phyloP scores from a whole-genome alignment of 2,888 invertebrate genomes.

The Pristionchus exspectatus region DNA sequence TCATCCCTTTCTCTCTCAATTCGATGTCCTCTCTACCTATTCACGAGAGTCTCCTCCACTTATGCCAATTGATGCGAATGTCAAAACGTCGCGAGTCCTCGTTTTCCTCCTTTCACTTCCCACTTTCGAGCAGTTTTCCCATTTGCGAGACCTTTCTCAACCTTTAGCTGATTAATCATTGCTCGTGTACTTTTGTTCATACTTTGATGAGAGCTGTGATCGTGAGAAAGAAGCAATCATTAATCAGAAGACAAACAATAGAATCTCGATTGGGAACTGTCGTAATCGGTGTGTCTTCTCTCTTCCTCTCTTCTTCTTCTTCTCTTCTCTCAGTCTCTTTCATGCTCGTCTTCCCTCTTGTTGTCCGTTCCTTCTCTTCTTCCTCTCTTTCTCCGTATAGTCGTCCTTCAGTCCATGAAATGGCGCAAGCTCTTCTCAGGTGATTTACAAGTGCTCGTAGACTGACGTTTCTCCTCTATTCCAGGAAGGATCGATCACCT shows the following conservation, averaged over 20 bases:
- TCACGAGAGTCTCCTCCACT: conserved; percentile 37
- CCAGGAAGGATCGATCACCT: conserved; percentile 27
- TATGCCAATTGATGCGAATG: conserved; percentile 48
- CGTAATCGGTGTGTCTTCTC: background rate
- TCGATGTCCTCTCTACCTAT: background rate
- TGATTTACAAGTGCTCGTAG: background rate
- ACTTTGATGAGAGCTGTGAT: background rate
- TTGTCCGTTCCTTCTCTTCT: conserved; percentile 25
- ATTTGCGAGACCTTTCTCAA: background rate
- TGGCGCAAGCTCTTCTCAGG: background rate
- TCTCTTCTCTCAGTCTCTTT: conserved; percentile 35
- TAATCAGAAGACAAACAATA: background rate
- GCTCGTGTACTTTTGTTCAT: background rate
- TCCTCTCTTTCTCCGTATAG: conserved; percentile 1
- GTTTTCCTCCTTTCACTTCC: conserved; percentile 19
- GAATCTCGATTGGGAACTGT: background rate
- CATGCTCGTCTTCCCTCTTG: conserved; percentile 16
- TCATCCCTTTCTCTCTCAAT: conserved; percentile 22
- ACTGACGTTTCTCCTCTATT: background rate
- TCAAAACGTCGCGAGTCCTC: conserved; percentile 39
- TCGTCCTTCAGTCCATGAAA: conserved; percentile 27
- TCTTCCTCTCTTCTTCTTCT: conserved; percentile 23
- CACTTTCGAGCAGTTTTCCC: background rate
- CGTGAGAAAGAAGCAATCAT: background rate
- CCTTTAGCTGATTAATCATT: background rate